Evolutionary conservation across 2,113 vertebrate species (phyloP), one percentile per base, ranked within the genome.

Genomic region (Chlorodrepanis virens): DNA sequence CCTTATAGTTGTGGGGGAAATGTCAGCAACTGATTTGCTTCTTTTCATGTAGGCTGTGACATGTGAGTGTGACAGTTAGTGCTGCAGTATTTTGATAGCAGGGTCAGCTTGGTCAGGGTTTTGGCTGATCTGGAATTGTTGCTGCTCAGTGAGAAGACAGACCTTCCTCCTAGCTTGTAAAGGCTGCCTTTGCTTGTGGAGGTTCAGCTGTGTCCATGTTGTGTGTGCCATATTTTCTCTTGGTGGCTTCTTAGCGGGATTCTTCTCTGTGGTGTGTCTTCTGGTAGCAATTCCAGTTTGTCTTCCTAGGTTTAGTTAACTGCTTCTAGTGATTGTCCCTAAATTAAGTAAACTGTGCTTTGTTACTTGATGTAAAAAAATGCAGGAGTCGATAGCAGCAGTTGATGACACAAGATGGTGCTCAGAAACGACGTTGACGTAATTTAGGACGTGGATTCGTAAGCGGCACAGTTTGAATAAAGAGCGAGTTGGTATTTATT

Each of bases 281-380:
- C 87, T 92, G 94, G 95, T 97, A 96, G 97, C 78, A 91, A 40
- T 74, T 95, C 77, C 87, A 96, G 94, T 96, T 92, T 94, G 42
- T 68, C 94, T 84, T 96, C 97, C 95, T 97, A 68, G 94, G 94
- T 71, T 92, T 98, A 97, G 96, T 94, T 97, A 93, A 82, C n/a
- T 93, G 65, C 94, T 53, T 89, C n/a, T 92, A 97, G 97, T 98
- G 97, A 96, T 85, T 97, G 96, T 96, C 96, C 96, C 92, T 95
- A 96, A 97, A 90, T 95, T 44, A 97, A 97, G 96, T 98, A 94
- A 98, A 98, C 96, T 97, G 95, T 97, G 93, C 96, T 97, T 97
- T 98, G 92, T 98, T 98, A 98, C 97, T 94, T 98, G 97, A 97
- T 98, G 93, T 97, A 98, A 98, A 98, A 98, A 97, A 98, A 97